Evolutionary conservation across 2,113 vertebrate species (phyloP).

Genomic region (Salvelinus sp.): DNA sequence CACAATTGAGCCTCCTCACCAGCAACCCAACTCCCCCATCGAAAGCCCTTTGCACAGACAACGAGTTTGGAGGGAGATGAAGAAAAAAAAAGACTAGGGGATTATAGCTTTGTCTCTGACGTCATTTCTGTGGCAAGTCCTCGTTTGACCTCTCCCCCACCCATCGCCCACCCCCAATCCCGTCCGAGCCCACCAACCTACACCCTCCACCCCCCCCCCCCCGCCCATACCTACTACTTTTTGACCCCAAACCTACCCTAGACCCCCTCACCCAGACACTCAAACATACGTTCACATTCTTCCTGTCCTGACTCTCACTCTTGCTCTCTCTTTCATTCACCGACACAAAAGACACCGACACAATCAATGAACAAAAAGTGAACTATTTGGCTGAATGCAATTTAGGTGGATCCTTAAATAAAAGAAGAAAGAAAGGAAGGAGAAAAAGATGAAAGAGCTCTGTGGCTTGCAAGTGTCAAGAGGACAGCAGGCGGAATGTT

Average conservation of each 20-base stretch:
- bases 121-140: conserved; percentile 79
- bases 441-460: conserved; percentile 75
- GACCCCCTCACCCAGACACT: conserved; percentile 60
- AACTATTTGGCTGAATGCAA: conserved; percentile 73
- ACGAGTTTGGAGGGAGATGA: conserved; percentile 75
- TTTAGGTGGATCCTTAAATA: conserved; percentile 73
- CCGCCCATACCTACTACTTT: conserved; percentile 60
- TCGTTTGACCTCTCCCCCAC: conserved; percentile 72
- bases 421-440: conserved; percentile 61
- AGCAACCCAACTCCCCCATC: background rate
- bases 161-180: conserved; percentile 52
- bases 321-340: conserved; percentile 77
- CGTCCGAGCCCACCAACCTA: conserved; percentile 33
- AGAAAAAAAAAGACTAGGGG: conserved; percentile 81
- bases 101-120: conserved; percentile 82
- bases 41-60: conserved; percentile 77
- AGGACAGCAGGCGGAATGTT: conserved; percentile 72
- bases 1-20: conserved; percentile 81
- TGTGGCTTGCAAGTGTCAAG: conserved; percentile 78
- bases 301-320: conserved; percentile 71
- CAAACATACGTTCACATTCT: conserved; percentile 79
- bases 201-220: conserved; percentile 48
- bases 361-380: conserved; percentile 75
- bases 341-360: conserved; percentile 77
- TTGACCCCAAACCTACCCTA: conserved; percentile 57